Evolutionary conservation across 2,888 invertebrate genomes (phyloP).

Genomic region (Chrysolina americana): DNA sequence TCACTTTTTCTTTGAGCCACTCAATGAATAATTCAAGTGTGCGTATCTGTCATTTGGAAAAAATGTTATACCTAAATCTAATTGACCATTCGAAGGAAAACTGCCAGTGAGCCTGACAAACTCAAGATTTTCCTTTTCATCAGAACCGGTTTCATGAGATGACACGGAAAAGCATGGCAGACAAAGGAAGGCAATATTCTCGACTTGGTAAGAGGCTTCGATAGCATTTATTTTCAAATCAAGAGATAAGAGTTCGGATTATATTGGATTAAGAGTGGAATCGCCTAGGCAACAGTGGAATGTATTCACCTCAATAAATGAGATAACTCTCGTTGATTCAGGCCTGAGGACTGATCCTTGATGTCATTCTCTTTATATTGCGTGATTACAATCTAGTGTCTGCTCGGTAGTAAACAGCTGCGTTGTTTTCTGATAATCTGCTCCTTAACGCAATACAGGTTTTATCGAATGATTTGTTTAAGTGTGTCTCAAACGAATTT

Average conservation of each 20-base stretch:
- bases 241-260: not conserved
- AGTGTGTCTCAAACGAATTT: too few species aligned
- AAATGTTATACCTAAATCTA: too few species aligned
- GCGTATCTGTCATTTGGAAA: too few species aligned
- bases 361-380: slow-evolving; percentile 1
- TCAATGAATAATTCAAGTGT: too few species aligned
- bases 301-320: slow-evolving; percentile 6
- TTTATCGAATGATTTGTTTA: too few species aligned
- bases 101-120: too few species aligned
- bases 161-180: not conserved
- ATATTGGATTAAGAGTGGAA: not conserved
- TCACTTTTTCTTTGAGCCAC: too few species aligned
- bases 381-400: not conserved
- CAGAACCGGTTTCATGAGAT: too few species aligned
- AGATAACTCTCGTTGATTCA: not conserved
- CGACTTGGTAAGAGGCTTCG: not conserved
- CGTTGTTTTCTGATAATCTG: not conserved
- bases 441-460: too few species aligned
- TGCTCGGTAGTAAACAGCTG: not conserved
- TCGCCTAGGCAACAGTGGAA: not conserved
- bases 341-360: not conserved
- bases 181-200: not conserved
- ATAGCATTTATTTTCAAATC: not conserved
- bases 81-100: too few species aligned
- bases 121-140: too few species aligned